Evolutionary conservation across 1,140 invertebrate species (phyloP).

Genomic region (Temnothorax longispinosus): DNA sequence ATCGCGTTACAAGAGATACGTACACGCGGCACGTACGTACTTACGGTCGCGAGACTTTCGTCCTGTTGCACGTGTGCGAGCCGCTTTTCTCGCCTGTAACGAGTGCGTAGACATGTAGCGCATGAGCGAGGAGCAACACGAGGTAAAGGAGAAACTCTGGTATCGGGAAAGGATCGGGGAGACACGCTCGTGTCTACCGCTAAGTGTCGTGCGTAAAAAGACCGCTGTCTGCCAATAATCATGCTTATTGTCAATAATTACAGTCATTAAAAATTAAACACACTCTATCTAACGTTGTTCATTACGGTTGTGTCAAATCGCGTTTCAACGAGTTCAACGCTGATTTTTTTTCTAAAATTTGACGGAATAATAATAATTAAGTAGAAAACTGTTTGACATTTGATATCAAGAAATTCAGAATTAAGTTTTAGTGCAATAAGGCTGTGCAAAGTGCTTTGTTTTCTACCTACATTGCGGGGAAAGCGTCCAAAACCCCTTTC

Average conservation of each 20-base stretch:
- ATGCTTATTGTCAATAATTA: not conserved
- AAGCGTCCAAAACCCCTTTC: not conserved
- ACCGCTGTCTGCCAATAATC: not conserved
- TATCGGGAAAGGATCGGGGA: conserved; percentile 6
- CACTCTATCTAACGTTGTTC: not conserved
- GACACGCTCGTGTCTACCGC: not conserved
- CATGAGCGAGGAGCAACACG: conserved; percentile 11
- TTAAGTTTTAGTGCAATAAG: not conserved
- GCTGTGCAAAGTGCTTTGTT: not conserved
- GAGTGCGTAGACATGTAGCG: conserved; percentile 46
- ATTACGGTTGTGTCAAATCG: not conserved
- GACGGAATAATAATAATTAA: not conserved
- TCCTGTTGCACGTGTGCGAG: conserved; percentile 8
- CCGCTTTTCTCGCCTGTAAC: conserved; percentile 41
- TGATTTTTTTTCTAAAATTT: not conserved
- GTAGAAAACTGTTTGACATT: not conserved
- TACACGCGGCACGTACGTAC: not conserved
- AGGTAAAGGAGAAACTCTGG: conserved; percentile 40
- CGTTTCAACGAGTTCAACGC: not conserved
- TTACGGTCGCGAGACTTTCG: conserved; percentile 12
- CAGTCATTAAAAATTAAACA: not conserved
- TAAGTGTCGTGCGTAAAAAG: not conserved
- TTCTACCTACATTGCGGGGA: not conserved
- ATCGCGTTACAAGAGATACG: not conserved
- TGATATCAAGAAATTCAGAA: not conserved